Evolutionary conservation across 2,113 vertebrate genomes (phyloP).

Genomic region (Eolophus roseicapilla): DNA sequence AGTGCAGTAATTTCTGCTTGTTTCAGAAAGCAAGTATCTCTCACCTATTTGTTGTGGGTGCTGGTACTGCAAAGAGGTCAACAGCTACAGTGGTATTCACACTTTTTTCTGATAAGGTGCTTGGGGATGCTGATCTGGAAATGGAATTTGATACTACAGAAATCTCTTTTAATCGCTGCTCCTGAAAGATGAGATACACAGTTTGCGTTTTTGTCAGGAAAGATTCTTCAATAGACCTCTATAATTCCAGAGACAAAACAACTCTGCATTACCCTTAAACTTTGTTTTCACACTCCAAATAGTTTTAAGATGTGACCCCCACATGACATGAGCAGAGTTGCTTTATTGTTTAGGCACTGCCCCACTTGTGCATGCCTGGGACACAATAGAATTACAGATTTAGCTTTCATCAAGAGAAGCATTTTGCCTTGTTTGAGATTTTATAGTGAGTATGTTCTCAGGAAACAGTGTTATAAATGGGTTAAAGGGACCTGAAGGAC

Average conservation of each 20-base stretch:
- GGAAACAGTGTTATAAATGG: background rate
- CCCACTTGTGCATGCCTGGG: background rate
- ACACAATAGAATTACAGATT: background rate
- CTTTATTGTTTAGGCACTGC: background rate
- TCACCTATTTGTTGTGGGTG: conserved; percentile 86
- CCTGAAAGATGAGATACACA: conserved; percentile 61
- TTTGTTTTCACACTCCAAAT: background rate
- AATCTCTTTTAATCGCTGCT: conserved; percentile 84
- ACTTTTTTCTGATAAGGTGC: conserved; percentile 88
- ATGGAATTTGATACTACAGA: conserved; percentile 81
- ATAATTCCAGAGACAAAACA: background rate
- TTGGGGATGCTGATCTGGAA: conserved; percentile 83
- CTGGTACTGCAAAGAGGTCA: conserved; percentile 84
- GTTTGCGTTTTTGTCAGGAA: background rate
- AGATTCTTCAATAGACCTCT: background rate
- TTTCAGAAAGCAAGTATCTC: background rate
- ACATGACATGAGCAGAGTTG: background rate
- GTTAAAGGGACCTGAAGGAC: background rate
- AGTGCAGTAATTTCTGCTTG: background rate
- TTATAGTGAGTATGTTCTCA: background rate
- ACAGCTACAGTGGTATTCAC: conserved; percentile 79
- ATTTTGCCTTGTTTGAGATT: background rate
- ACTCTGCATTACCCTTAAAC: background rate
- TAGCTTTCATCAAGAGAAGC: background rate
- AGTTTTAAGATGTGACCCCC: background rate